Base-by-base conservation (phyloP, 2,113 vertebrate genomes). In the Thamnaconus septentrionalis region DNA sequence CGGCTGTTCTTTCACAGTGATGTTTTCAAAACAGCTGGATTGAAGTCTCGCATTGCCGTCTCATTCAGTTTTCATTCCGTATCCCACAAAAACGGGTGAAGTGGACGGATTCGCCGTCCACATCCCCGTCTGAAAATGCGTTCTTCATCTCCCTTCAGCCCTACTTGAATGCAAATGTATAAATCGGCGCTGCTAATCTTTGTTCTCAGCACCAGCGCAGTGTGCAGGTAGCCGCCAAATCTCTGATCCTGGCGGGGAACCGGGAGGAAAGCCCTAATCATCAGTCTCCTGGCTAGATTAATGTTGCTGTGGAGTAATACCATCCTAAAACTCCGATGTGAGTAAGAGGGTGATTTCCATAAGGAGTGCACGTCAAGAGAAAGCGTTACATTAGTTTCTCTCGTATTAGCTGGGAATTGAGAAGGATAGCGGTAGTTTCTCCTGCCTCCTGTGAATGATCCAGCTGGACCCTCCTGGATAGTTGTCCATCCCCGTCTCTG, bases 381-480 rank as follows among this genome's bases (percentile, higher is more conserved):
- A 72, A 75, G 76, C 78, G 74, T 83, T 85, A 72, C 69, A 57
- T 72, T 69, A 50, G 46, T 67, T 87, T 83, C 66, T 79, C 75
- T 66, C 56, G 59, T 67, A 69, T 76, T 57, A 61, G 72, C 64
- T 18, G 66, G 9, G 51, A 69, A 59, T 31, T 39, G 47, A 49
- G 59, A 66, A 44, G 56, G 63, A 56, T 56, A 10, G 67, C 53
- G 41, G 31, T 55, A 10, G 51, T 64, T 42, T 66, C 44, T 72
- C 4, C 3, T 45, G 43, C 66, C 61, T 71, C 75, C 51, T 47
- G 64, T 81, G 71, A 67, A 48, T 67, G 70, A 41, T 7, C 6
- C 60, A 69, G 76, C 53, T 69, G 54, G 51, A 7, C 48, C 48
- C 18, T 31, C 18, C 18, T 49, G 69, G 68, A 41, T 63, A 41